Evolutionary conservation across 2,888 invertebrate genomes (phyloP).

Genomic region (Exephanes ischioxanthus): DNA sequence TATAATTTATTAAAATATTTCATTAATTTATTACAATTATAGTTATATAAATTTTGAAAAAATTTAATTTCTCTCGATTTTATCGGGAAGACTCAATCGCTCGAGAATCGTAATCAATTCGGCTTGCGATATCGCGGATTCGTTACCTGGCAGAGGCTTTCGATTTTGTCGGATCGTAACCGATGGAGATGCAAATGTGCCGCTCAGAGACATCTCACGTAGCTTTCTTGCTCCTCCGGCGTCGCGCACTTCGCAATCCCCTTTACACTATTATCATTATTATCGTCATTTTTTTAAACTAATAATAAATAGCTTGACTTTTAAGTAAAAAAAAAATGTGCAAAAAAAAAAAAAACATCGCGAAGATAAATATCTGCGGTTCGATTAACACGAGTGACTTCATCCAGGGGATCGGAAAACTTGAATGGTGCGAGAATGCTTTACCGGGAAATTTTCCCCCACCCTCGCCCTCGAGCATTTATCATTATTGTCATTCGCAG

Average conservation of each 20-base stretch:
- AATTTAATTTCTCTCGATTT: no score
- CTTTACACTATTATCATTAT: not conserved
- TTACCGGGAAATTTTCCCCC: not conserved
- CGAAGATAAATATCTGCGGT: not conserved
- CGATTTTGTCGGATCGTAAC: no score
- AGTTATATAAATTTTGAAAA: no score
- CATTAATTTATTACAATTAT: no score
- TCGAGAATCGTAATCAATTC: no score
- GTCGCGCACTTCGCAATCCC: not conserved
- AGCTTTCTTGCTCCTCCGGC: not conserved
- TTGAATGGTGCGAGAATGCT: not conserved
- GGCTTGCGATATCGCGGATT: no score
- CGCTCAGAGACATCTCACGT: not conserved
- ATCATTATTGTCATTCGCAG: constrained; percentile 25
- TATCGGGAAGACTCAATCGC: no score
- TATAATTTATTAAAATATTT: no score
- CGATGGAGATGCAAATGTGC: no score
- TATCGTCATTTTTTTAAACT: not conserved
- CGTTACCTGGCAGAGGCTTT: no score
- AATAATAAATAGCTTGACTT: not conserved
- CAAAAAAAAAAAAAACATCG: not conserved
- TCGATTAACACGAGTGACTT: constrained; percentile 5
- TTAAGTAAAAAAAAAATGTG: not conserved
- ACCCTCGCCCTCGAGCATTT: not conserved
- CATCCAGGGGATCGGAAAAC: not conserved